Base-by-base conservation (phyloP, 1,140 invertebrate species). In the Drosophila paulistorum region DNA sequence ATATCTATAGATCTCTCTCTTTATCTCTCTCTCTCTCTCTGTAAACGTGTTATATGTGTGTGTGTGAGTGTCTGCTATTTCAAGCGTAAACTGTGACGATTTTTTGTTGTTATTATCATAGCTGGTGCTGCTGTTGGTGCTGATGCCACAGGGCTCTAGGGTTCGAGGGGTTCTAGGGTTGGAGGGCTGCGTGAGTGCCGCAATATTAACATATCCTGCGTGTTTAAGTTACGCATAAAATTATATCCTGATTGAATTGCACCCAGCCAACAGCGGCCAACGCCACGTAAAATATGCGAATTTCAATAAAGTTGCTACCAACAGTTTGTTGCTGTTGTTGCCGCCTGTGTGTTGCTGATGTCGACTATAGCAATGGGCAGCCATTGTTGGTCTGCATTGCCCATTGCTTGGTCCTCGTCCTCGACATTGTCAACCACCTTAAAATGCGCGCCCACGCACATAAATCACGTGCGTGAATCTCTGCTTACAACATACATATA, bases 151-250 rank as follows among this genome's bases (percentile, higher is more conserved):
- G 45, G 45, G 45, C 17, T 39, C 0, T 10, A 13, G 3, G 37
- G 37, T 39, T n/a, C 10, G 37, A 11, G 37, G 45, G 45, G 45
- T 51, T 39, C 37, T 10, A 11, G 10, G 37, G 37, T 13, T 39
- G 10, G 37, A 11, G 37, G 37, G 4, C 11, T 23, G 45, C 1
- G 45, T 23, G 57, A 61, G 71, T 45, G 70, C 69, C 77, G 51
- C 84, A 78, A 84, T 84, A 89, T 89, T 89, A 89, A 89, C 84
- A 86, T 86, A 86, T 86, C 83, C 83, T 86, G 83, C 79, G 79
- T 86, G 83, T 86, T 86, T 86, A 86, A 86, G 83, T 86, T 83
- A 86, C 83, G 83, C 83, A 86, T 86, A 86, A 86, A 87, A 86
- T 86, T 86, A 86, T 86, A 86, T 86, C 83, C 83, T 86, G 83